Evolutionary conservation across 2,888 invertebrate genomes (phyloP), one percentile per base, ranked within the genome.

Genomic region (Philopedon plagiatum): DNA sequence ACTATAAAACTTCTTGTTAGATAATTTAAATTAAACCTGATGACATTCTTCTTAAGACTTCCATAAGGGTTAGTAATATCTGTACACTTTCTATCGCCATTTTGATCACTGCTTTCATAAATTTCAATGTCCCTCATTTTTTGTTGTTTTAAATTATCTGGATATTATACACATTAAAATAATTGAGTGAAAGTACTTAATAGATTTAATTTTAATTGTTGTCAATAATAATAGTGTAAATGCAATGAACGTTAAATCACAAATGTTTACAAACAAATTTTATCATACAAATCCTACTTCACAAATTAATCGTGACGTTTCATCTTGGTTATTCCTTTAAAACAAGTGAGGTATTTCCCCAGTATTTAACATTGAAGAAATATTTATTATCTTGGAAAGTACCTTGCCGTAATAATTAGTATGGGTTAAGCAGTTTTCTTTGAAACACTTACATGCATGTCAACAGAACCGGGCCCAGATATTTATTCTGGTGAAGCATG

Each of bases 11-110:
- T 77, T 67, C 80, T 72, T 18, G 75, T 75, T 1, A 74, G 51
- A 73, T 80, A 80, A 71, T 81, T 81, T 11, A 78, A 61, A 29
- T 77, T 15, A 76, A 81, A 81, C 71, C 80, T 75, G 15, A 75
- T 58, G 23, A 75, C 63, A 63, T 75, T 76, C 56, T 18, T 18
- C n/a, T 32, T 39, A 7, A 75, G 29, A 32, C 56, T 64, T 21
- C 76, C 73, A 11, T 62, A 68, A n/a, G n/a, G n/a, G 46, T 74
- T 41, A n/a, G 13, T 46, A 13, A 1, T 41, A 18, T 58, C 37
- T 9, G 7, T 7, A 9, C 15, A 8, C 18, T 21, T 23, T 26
- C 5, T 44, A 11, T 37, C 21, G 7, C 18, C n/a, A 34, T 15
- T 54, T 61, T 23, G 26, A 21, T n/a, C 21, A 2, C 13, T 13